These are phyloP conservation scores for Dasyurus viverrinus DNA, from an alignment of 2,113 vertebrate genomes.

Conservation along the genomic window DNA sequence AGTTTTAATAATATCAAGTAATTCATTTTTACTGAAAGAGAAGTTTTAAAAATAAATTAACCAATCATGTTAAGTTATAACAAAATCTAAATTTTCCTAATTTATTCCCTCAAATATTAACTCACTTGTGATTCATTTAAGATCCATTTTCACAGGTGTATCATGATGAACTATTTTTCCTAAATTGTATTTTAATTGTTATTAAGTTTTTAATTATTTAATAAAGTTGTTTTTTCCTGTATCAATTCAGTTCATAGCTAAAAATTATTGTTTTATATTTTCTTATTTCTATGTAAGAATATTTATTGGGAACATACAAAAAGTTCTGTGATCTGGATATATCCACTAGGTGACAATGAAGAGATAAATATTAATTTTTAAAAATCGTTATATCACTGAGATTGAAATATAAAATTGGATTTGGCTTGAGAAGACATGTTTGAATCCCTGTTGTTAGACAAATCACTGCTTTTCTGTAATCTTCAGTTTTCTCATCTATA, in stretches of 20 bases:
- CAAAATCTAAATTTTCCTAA: constrained; percentile 55
- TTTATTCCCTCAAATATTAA: constrained; percentile 62
- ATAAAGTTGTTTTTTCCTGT: constrained; percentile 53
- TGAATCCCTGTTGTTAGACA: not conserved
- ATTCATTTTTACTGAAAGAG: not conserved
- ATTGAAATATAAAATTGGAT: not conserved
- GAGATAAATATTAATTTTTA: not conserved
- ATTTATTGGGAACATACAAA: too few species aligned
- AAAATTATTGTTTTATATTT: not conserved
- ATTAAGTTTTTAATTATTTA: constrained; percentile 48
- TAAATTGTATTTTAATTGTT: constrained; percentile 74
- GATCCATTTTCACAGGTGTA: constrained; percentile 58
- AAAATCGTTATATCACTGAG: not conserved
- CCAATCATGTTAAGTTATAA: constrained; percentile 54
- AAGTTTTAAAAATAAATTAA: constrained; percentile 41
- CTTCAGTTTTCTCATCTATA: not conserved
- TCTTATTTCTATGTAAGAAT: too few species aligned
- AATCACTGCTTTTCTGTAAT: not conserved
- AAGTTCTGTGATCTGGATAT: not conserved
- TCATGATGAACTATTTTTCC: constrained; percentile 54
- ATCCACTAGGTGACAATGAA: not conserved
- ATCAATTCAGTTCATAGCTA: constrained; percentile 42
- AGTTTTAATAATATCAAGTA: not conserved
- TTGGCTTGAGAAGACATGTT: not conserved
- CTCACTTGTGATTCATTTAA: constrained; percentile 60